Percentiles rank a stretch among this genome's conserved stretches.
Evolutionary conservation across 1,140 invertebrate genomes (phyloP).

Genomic region (Periplaneta americana): DNA sequence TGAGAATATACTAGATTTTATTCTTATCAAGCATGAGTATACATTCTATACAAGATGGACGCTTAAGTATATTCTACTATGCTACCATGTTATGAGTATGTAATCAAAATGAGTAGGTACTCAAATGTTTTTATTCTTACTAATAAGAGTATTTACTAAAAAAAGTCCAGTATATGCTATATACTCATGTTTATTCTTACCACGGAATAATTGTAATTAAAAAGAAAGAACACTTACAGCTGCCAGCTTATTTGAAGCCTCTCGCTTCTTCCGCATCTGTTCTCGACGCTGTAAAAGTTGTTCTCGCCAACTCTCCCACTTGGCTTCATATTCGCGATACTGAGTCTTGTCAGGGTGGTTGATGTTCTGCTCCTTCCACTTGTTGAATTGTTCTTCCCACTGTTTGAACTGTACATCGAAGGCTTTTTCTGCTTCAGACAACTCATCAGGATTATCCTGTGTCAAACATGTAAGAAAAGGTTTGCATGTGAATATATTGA

Average conservation of each 20-base stretch:
- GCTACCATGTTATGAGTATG: no score
- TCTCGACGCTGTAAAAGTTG: slow-evolving; percentile 70
- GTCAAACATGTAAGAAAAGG: slow-evolving; percentile 2
- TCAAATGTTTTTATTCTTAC: no score
- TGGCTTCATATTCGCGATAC: slow-evolving; percentile 74
- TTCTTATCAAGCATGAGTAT: no score
- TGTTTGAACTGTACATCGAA: slow-evolving; percentile 78
- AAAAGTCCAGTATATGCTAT: no score
- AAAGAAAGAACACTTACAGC: not conserved
- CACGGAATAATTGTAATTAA: no score
- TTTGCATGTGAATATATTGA: no score
- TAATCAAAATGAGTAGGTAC: no score
- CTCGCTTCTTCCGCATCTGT: slow-evolving; percentile 66
- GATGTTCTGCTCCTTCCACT: slow-evolving; percentile 77
- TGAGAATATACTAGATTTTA: no score
- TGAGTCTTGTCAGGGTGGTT: slow-evolving; percentile 79
- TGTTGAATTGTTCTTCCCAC: slow-evolving; percentile 80
- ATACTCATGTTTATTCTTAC: no score
- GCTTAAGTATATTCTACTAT: no score
- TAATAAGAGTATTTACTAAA: no score
- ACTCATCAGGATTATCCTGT: slow-evolving; percentile 36
- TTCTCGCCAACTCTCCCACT: slow-evolving; percentile 72
- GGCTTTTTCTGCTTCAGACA: slow-evolving; percentile 64
- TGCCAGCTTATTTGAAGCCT: slow-evolving; percentile 6
- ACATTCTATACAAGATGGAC: no score